Evolutionary conservation across 2,888 invertebrate genomes (phyloP).

Genomic region (Endotricha flammealis): DNA sequence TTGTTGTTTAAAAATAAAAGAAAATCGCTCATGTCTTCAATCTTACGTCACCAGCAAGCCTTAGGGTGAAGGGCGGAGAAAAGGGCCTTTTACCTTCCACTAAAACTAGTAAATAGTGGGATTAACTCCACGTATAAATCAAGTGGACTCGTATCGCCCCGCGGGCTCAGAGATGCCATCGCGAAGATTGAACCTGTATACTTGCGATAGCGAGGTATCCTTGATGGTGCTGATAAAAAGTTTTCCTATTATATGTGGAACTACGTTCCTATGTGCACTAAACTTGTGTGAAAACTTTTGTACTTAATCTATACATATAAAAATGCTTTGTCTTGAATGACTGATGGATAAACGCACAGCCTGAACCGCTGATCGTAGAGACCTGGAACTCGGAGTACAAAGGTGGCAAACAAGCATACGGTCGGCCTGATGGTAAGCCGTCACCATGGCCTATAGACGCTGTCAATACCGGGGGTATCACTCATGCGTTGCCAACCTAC

Average conservation of each 20-base stretch:
- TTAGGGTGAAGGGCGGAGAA: constrained; percentile 49
- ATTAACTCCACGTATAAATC: constrained; percentile 71
- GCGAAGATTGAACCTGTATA: constrained; percentile 28
- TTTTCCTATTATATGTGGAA: constrained; percentile 19
- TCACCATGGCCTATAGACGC: no score
- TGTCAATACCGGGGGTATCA: no score
- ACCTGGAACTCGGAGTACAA: no score
- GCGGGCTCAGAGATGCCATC: constrained; percentile 8
- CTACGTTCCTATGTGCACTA: neutral
- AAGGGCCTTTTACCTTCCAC: constrained; percentile 69
- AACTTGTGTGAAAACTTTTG: neutral
- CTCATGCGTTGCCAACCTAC: no score
- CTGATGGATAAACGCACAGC: no score
- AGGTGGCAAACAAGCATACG: no score
- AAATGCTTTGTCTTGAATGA: no score
- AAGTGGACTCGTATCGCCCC: constrained; percentile 28
- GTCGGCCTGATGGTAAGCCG: no score
- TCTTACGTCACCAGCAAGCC: constrained; percentile 19
- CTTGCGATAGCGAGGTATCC: constrained; percentile 9
- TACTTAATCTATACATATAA: no score
- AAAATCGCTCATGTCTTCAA: constrained; percentile 10
- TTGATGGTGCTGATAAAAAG: constrained; percentile 13
- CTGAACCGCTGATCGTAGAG: no score
- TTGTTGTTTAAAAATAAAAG: neutral
- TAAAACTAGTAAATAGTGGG: constrained; percentile 75